Percentiles rank a stretch among this genome's conserved stretches.
Evolutionary conservation across 2,888 invertebrate genomes (phyloP).

Genomic region (Hanleya hanleyi): DNA sequence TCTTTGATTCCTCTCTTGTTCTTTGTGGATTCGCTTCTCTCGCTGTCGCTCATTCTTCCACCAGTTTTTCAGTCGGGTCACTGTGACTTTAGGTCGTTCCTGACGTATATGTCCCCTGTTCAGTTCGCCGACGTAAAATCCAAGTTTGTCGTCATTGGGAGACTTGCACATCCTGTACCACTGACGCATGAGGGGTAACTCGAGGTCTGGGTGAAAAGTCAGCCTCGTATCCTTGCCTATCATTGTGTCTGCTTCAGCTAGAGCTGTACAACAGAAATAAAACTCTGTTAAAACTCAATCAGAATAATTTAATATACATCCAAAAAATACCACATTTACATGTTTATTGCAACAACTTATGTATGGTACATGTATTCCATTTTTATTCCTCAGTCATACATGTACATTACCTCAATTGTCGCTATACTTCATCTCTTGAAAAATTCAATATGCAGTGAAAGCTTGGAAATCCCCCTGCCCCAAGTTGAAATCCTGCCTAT

Average conservation of each 20-base stretch:
- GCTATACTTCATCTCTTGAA: too few species aligned
- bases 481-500: too few species aligned
- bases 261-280: too few species aligned
- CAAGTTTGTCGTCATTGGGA: conserved; percentile 62
- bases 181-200: conserved; percentile 67
- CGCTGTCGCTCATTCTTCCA: conserved; percentile 72
- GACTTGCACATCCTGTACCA: conserved; percentile 66
- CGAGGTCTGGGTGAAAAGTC: conserved; percentile 70
- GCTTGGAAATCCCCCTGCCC: too few species aligned
- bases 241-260: too few species aligned
- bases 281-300: too few species aligned
- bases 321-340: not conserved
- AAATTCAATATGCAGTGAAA: too few species aligned
- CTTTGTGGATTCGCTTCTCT: conserved; percentile 37
- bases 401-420: too few species aligned
- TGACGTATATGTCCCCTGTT: conserved; percentile 66
- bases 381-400: too few species aligned
- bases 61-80: conserved; percentile 68
- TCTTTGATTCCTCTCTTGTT: too few species aligned
- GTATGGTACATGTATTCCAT: too few species aligned
- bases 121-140: conserved; percentile 63
- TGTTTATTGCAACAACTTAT: not conserved
- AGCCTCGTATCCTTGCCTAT: conserved; percentile 41
- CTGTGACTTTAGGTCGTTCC: conserved; percentile 63
- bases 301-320: too few species aligned